Conservation (phyloP, 2,888 invertebrate genomes). For the Perizoma flavofasciatum region DNA sequence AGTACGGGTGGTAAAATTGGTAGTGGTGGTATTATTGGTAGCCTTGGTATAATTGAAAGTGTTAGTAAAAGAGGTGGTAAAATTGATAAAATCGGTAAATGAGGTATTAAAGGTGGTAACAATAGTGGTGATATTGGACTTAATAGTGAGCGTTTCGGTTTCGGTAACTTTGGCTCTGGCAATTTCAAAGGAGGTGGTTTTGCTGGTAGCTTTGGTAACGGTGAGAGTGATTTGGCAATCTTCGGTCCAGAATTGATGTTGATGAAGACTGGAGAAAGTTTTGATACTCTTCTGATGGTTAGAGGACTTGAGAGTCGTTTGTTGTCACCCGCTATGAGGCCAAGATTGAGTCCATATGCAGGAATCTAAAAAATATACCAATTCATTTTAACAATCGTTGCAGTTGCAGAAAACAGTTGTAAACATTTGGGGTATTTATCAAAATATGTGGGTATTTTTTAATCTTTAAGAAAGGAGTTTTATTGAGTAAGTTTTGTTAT, state of each 20-base stretch:
- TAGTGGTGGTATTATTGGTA: slow-evolving; percentile 41
- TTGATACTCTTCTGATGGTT: slow-evolving; percentile 49
- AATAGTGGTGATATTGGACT: slow-evolving; percentile 38
- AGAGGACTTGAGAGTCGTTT: slow-evolving; percentile 51
- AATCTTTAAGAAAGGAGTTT: too few species aligned
- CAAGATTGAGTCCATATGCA: slow-evolving; percentile 46
- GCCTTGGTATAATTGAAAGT: slow-evolving; percentile 37
- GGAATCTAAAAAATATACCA: slow-evolving; percentile 47
- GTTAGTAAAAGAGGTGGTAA: slow-evolving; percentile 39
- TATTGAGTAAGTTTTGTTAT: too few species aligned
- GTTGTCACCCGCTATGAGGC: slow-evolving; percentile 55
- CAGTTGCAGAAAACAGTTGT: too few species aligned
- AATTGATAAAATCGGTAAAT: slow-evolving; percentile 39
- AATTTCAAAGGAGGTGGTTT: slow-evolving; percentile 39
- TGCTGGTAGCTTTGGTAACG: slow-evolving; percentile 41
- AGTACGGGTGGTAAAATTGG: slow-evolving; percentile 38
- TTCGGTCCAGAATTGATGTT: slow-evolving; percentile 51
- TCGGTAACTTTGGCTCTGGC: slow-evolving; percentile 18
- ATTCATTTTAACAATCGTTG: too few species aligned
- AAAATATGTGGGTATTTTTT: too few species aligned
- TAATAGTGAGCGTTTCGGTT: slow-evolving; percentile 34
- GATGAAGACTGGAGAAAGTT: slow-evolving; percentile 56
- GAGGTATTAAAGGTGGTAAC: slow-evolving; percentile 39
- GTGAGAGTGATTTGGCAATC: slow-evolving; percentile 29
- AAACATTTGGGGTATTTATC: too few species aligned